Percentiles rank a stretch among this genome's conserved stretches.
Conservation (phyloP, 2,797 vertebrate species). For the Melanotaenia nigrans region DNA sequence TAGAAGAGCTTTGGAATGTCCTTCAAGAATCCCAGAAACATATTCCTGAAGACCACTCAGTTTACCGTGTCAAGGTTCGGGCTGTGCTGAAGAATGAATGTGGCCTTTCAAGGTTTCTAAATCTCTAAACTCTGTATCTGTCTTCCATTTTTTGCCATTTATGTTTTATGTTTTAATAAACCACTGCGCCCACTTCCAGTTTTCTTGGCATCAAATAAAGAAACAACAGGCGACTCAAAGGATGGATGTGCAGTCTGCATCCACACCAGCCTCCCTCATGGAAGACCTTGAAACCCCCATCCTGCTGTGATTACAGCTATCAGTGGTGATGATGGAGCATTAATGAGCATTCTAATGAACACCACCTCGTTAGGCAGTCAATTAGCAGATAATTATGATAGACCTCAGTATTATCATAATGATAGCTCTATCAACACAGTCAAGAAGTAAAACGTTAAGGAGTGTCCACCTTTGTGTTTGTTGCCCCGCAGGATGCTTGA, state of each 20-base stretch:
- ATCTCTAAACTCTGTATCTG: too few relatives aligned
- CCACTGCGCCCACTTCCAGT: too few relatives aligned
- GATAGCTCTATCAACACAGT: conserved; percentile 57
- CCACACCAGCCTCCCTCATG: conserved; percentile 17
- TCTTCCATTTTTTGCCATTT: too few relatives aligned
- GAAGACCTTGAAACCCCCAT: conserved; percentile 68
- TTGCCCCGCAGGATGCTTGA: conserved; percentile 19
- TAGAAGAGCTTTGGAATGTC: too few relatives aligned
- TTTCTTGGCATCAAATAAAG: too few relatives aligned
- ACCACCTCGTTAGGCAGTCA: conserved; percentile 73
- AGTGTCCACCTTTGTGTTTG: conserved; percentile 10
- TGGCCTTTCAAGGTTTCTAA: too few relatives aligned
- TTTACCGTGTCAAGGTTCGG: too few relatives aligned
- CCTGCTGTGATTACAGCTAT: conserved; percentile 70
- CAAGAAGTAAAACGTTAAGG: conserved; percentile 30
- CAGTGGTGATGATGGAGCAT: conserved; percentile 70
- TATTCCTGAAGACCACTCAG: too few relatives aligned
- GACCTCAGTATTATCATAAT: conserved; percentile 63
- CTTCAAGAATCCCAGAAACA: too few relatives aligned
- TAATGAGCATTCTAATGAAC: conserved; percentile 73
- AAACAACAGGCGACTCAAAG: too few relatives aligned
- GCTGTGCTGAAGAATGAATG: too few relatives aligned
- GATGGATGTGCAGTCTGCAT: neutral
- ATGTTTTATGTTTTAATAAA: too few relatives aligned
- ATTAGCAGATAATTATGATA: conserved; percentile 77